Evolutionary conservation across 2,797 vertebrate species (phyloP).

Genomic region (Mallotus villosus): DNA sequence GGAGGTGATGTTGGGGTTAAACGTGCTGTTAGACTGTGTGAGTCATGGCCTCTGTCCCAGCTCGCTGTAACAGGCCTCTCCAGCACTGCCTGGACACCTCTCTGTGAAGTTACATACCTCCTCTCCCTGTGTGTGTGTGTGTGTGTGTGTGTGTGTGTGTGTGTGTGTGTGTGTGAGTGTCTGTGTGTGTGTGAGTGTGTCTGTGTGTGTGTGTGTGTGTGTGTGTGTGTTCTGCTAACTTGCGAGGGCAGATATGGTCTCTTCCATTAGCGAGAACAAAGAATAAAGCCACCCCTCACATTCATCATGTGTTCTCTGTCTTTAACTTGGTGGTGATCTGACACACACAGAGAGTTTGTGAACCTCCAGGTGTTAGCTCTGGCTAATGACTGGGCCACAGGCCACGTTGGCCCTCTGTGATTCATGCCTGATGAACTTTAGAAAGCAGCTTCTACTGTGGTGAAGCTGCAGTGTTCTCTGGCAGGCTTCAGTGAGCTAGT

Average conservation of each 20-base stretch:
- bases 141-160: not conserved
- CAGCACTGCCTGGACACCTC: slow-evolving; percentile 19
- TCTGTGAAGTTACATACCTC: slow-evolving; percentile 31
- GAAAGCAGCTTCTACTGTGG: not conserved
- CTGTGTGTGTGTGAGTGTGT: no score
- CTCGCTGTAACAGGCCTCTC: slow-evolving; percentile 22
- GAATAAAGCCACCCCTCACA: not conserved
- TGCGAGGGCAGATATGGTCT: not conserved
- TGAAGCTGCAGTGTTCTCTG: not conserved
- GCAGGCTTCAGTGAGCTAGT: not conserved
- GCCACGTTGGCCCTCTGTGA: not conserved
- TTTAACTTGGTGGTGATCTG: not conserved
- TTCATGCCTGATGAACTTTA: slow-evolving; percentile 2
- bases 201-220: not conserved
- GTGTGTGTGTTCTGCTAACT: not conserved
- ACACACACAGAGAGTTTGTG: not conserved
- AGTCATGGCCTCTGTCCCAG: slow-evolving; percentile 10
- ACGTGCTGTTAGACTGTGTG: not conserved
- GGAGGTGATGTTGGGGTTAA: not conserved
- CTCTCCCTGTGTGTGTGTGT: not conserved
- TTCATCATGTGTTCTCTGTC: not conserved
- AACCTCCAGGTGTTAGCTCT: slow-evolving; percentile 1
- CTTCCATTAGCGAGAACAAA: not conserved
- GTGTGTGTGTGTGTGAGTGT: not conserved
- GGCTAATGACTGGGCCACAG: not conserved